Evolutionary conservation across 1,140 invertebrate genomes (phyloP), one percentile per base, ranked within the genome.

Genomic region (Drosophila pseudoobscura): DNA sequence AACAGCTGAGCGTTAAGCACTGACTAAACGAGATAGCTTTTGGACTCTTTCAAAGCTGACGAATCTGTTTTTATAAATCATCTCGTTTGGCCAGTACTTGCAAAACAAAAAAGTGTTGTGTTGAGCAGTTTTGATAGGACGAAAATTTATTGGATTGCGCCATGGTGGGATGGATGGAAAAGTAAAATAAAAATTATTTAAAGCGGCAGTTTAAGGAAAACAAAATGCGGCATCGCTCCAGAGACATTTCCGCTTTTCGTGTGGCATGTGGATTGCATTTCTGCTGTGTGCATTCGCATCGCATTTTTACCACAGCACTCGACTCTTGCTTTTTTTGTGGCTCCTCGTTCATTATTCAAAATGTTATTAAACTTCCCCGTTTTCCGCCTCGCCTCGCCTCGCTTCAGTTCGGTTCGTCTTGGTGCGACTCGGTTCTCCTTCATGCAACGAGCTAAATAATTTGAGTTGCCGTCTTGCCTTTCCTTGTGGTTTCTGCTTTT

Each of bases 311-410:
- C 53, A 66, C 49, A 53, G 69, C 69, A 72, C 45, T 59, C 49
- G 59, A 66, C 61, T 31, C 35, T 39, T 39, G 35, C 70, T 46
- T 82, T 64, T 57, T 76, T 58, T 62, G 31, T 43, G 41, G 59
- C 53, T 39, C 35, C 35, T 13, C 52, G 56, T 78, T 87, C 69
- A 82, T 88, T 78, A 87, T 87, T 88, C 78, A 88, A 87, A 87
- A 83, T 88, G 75, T 87, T 87, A 78, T 78, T 78, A 87, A 87
- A 87, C 82, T 87, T 87, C 82, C 82, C 75, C 75, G 62, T 88
- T 82, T 87, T 65, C 47, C 46, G 26, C 9, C 47, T 47, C 49
- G 61, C 49, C 68, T 66, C 57, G 57, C 9, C 3, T 31, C 8
- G 3, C 3, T 26, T 56, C 24, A 24, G 24, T 50, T 22, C 31